phyloP scores from a whole-genome alignment of 1,140 invertebrate species.

The Latrodectus geometricus region DNA sequence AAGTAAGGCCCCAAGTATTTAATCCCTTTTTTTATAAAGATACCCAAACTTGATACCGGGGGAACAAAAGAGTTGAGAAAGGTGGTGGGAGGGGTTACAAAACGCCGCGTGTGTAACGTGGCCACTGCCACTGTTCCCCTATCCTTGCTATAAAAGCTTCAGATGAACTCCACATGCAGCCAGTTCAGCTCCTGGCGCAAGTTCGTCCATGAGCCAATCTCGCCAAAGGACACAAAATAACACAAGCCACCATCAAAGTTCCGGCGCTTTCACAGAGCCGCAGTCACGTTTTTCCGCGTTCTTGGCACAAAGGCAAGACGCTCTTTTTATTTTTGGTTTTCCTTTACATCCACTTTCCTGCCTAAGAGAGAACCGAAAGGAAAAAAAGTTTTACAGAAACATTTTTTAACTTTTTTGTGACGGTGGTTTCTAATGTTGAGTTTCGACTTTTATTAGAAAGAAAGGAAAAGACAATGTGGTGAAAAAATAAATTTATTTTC shows the following conservation, averaged over 20 bases:
- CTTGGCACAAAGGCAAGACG: background rate
- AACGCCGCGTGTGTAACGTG: background rate
- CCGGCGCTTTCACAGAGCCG: background rate
- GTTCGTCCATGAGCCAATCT: slow-evolving; percentile 6
- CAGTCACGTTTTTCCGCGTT: slow-evolving; percentile 18
- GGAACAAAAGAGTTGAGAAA: slow-evolving; percentile 1
- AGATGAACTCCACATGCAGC: background rate
- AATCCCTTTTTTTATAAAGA: slow-evolving; percentile 26
- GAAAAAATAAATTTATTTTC: too few relatives aligned
- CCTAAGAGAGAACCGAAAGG: background rate
- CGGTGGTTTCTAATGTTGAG: too few relatives aligned
- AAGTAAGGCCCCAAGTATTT: background rate
- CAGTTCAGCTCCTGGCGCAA: slow-evolving; percentile 43
- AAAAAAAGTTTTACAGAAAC: background rate
- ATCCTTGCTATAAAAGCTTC: slow-evolving; percentile 32
- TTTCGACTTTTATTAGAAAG: too few relatives aligned
- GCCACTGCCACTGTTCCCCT: slow-evolving; percentile 11
- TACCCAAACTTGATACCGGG: background rate
- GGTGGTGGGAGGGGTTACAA: background rate
- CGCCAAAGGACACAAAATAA: background rate
- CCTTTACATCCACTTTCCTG: background rate
- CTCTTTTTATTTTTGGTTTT: background rate
- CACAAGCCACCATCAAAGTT: background rate
- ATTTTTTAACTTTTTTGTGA: background rate
- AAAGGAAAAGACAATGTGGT: too few relatives aligned